Evolutionary conservation across 2,113 vertebrate genomes (phyloP), one percentile per base, ranked within the genome.

Genomic region (Raja brachyura): DNA sequence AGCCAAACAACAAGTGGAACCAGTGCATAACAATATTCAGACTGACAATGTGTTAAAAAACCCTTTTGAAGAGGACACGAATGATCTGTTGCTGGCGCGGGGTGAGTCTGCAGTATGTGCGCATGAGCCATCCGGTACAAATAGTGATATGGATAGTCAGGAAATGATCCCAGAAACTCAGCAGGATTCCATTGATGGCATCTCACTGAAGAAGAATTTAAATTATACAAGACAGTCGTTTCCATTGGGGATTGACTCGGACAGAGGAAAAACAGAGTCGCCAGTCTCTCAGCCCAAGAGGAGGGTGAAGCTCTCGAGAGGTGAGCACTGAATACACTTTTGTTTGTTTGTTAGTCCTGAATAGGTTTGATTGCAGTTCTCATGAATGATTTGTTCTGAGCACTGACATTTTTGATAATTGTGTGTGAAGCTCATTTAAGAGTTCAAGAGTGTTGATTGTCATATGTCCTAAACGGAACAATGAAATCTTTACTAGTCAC

Each of bases 161-260:
- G 88, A 92, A 39, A 28, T 92, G 90, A 33, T 73, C 66, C 90
- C 66, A 25, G 66, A 73, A 33, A 92, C 90, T 74, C 90, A 92
- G 68, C 90, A 92, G 70, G 90, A 54, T 70, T 22, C 33, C 8
- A 54, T 54, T 54, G 7, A 54, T 74, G 39, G 39, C 68, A 48
- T 16, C 0, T 18, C 68, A 11, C 10, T 39, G 88, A 48, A 20
- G 66, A 70, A 74, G 9, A 73, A 31, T 39, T 48, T 92, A 28
- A 86, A 11, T 63, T 5, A n/a, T 31, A 61, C 83, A 88, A 63
- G 13, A 4, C 25, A 31, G 13, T 33, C 13, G 5, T 63, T 88
- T 63, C 28, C 59, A 31, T 33, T 31, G 13, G 13, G 83, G 13
- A 31, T 33, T 63, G 59, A 63, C 5, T 63, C 5, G 31, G 8